phyloP scores from a whole-genome alignment of 2,888 invertebrate species.

The Gortyna flavago region DNA sequence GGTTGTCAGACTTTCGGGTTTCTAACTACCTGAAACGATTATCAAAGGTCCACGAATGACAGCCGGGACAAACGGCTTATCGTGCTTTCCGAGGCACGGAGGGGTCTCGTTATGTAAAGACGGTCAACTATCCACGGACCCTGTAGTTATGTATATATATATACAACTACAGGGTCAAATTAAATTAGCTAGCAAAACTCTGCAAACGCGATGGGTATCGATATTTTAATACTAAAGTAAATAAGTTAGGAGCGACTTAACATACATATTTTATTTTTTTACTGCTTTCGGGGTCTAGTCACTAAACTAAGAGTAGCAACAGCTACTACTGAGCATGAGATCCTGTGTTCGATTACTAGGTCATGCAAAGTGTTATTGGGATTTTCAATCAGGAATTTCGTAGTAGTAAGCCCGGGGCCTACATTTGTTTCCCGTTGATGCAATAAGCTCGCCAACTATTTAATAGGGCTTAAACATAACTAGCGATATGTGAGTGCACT shows the following conservation, averaged over 20 bases:
- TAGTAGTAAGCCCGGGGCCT: background rate
- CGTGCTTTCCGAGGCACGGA: background rate
- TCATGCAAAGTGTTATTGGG: background rate
- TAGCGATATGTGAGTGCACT: too few species aligned
- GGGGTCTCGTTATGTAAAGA: background rate
- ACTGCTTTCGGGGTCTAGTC: too few species aligned
- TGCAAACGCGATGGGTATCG: background rate
- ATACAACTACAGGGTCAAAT: background rate
- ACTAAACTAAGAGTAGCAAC: background rate
- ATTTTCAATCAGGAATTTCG: background rate
- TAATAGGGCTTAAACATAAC: too few species aligned
- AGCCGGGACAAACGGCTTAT: background rate
- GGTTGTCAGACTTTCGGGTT: background rate
- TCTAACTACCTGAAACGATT: background rate
- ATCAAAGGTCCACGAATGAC: background rate
- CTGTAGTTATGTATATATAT: background rate
- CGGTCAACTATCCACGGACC: background rate
- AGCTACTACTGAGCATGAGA: background rate
- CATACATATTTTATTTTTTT: too few species aligned
- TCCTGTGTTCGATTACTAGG: background rate
- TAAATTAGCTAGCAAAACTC: background rate
- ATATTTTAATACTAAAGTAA: background rate
- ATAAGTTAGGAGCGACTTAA: background rate
- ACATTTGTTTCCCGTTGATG: too few species aligned
- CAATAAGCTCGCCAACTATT: too few species aligned